phyloP scores from a whole-genome alignment of 1,140 invertebrate genomes.

The Cyphomyrmex costatus region DNA sequence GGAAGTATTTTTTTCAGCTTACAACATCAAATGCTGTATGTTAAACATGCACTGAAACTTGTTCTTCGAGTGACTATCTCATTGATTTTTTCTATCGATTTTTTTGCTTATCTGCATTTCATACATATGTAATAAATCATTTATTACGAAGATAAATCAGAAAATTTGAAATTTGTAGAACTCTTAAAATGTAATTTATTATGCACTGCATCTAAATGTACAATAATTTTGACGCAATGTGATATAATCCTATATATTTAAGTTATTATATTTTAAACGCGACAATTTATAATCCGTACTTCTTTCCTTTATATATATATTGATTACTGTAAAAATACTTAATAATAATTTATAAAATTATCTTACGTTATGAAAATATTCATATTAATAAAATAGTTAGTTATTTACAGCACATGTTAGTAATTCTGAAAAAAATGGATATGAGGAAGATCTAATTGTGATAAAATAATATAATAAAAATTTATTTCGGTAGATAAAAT shows the following conservation, averaged over 20 bases:
- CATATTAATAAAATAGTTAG: conserved; percentile 17
- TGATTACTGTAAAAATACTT: not conserved
- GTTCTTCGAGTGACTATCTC: conserved; percentile 31
- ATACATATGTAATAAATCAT: conserved; percentile 24
- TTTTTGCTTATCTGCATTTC: not conserved
- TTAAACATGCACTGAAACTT: not conserved
- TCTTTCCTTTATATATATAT: conserved; percentile 12
- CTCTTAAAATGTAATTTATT: not conserved
- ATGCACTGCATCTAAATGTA: not conserved
- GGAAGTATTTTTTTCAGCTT: not conserved
- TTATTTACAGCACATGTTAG: not conserved
- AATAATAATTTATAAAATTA: conserved; percentile 26
- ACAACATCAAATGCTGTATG: not conserved
- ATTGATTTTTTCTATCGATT: not conserved
- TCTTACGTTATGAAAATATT: not conserved
- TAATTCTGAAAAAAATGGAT: conserved; percentile 21
- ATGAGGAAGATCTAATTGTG: conserved; percentile 27
- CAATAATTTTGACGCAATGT: conserved; percentile 7
- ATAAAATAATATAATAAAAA: conserved; percentile 72
- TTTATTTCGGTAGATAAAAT: conserved; percentile 78
- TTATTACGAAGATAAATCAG: conserved; percentile 2
- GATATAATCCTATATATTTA: conserved; percentile 8
- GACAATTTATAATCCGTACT: not conserved
- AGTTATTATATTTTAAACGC: not conserved
- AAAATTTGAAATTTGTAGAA: conserved; percentile 18